Base-by-base conservation (phyloP, 2,888 invertebrate genomes). In the Ormia ochracea region DNA sequence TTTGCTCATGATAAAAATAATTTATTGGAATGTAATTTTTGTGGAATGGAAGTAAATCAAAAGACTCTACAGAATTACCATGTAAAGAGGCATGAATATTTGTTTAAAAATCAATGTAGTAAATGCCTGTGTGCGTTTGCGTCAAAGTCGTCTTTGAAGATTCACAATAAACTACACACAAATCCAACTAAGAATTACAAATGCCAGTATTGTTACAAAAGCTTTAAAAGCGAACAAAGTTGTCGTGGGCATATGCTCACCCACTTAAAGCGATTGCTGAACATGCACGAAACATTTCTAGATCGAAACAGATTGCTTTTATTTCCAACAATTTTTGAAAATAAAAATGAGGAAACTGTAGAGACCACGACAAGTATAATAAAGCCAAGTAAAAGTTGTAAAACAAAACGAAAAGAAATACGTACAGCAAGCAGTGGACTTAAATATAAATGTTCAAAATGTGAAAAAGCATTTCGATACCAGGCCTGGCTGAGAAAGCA, bases 201-300 rank as follows among this genome's bases (percentile, higher is more conserved):
- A 65, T 87, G 87, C 56, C 45, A 74, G 1, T 85, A 86, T 45
- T 87, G 88, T 50, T 58, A 41, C 14, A 48, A 63, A 21, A 48
- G 48, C 10, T 87, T 85, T 48, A 74, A 59, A 19, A 81, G 61
- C 5, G 77, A 77, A 43, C 78, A 78, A 61, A 83, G 82, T 45
- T 86, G 85, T 52, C 82, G 83, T 0, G 41, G 58, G 0, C 86
- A 86, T 65, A 85, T 86, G 85, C 38, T 81, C 23, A 77, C 45
- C 0, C 86, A 86, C 72, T 26, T 85, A 2, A 79, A 73, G 5
- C 54, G 69, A 6, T 66, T 84, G 23, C 56, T 82, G 6, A 63
- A 73, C 12, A 43, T 61, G 3, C 14, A 19, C 10, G 31, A 41
- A 43, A 12, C 4, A 36, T n/a, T 4, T 4, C 12, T 19, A 21